Evolutionary conservation across 2,888 invertebrate species (phyloP).

Genomic region (Pogonocherus hispidulus): DNA sequence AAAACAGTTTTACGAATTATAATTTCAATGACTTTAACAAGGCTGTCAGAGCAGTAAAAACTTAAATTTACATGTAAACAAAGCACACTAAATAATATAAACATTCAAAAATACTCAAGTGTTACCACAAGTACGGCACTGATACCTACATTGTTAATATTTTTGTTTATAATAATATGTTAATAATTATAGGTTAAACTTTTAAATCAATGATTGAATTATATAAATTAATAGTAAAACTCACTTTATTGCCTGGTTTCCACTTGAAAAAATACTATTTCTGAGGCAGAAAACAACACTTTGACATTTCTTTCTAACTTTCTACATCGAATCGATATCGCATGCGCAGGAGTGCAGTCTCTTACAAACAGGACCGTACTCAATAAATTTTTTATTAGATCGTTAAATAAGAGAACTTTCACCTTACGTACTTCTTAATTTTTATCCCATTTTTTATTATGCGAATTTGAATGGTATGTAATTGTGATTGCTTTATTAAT

Average conservation of each 20-base stretch:
- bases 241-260: slow-evolving; percentile 52
- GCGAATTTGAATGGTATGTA: too few relatives aligned
- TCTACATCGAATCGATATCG: slow-evolving; percentile 39
- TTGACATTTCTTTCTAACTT: slow-evolving; percentile 51
- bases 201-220: background rate
- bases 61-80: too few relatives aligned
- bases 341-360: slow-evolving; percentile 43
- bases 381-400: slow-evolving; percentile 13
- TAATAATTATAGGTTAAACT: background rate
- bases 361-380: slow-evolving; percentile 39
- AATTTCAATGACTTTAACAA: too few relatives aligned
- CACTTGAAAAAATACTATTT: slow-evolving; percentile 40
- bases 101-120: too few relatives aligned
- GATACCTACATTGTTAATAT: slow-evolving; percentile 8
- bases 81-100: too few relatives aligned
- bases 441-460: too few relatives aligned
- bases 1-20: slow-evolving; percentile 15
- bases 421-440: too few relatives aligned
- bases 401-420: too few relatives aligned
- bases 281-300: slow-evolving; percentile 47
- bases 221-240: slow-evolving; percentile 30
- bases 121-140: slow-evolving; percentile 18
- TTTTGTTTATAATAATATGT: background rate
- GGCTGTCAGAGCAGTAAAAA: too few relatives aligned
- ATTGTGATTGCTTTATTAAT: too few relatives aligned